Percentiles rank a stretch among this genome's conserved stretches.
Conservation (phyloP, 2,113 vertebrate species). For the Condylura cristata region DNA sequence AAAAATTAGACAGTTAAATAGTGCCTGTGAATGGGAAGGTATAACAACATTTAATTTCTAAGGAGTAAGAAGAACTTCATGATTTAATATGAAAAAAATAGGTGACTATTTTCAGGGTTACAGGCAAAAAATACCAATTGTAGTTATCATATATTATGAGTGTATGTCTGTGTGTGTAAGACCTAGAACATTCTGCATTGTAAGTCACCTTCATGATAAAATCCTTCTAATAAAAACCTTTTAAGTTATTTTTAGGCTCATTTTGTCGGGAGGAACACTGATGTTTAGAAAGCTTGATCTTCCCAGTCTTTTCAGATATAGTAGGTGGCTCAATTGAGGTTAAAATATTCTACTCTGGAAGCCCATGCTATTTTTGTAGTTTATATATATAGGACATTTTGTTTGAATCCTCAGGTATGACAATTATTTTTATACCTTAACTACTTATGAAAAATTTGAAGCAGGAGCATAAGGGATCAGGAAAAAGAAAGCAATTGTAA, state of each 20-base stretch:
- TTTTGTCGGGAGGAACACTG: not conserved
- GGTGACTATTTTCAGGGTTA: not conserved
- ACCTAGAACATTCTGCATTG: not conserved
- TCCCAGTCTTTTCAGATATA: not conserved
- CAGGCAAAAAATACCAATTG: not conserved
- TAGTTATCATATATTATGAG: not conserved
- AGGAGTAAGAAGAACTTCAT: not conserved
- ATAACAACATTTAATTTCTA: not conserved
- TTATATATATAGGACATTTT: not conserved
- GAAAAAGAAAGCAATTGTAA: no score
- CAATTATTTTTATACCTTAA: not conserved
- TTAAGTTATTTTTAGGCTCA: not conserved
- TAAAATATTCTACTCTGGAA: not conserved
- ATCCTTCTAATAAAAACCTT: not conserved
- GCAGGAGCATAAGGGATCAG: no score
- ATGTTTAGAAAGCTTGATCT: not conserved
- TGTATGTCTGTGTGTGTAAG: not conserved
- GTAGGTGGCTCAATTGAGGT: not conserved
- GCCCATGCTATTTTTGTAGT: not conserved
- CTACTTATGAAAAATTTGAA: not conserved
- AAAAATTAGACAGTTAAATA: not conserved
- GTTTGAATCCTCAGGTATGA: not conserved
- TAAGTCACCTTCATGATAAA: not conserved
- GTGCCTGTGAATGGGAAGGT: not conserved
- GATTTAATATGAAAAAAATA: not conserved